Evolutionary conservation across 2,797 vertebrate species (phyloP), one percentile per base, ranked within the genome.

Genomic region (Kryptopterus vitreolus): DNA sequence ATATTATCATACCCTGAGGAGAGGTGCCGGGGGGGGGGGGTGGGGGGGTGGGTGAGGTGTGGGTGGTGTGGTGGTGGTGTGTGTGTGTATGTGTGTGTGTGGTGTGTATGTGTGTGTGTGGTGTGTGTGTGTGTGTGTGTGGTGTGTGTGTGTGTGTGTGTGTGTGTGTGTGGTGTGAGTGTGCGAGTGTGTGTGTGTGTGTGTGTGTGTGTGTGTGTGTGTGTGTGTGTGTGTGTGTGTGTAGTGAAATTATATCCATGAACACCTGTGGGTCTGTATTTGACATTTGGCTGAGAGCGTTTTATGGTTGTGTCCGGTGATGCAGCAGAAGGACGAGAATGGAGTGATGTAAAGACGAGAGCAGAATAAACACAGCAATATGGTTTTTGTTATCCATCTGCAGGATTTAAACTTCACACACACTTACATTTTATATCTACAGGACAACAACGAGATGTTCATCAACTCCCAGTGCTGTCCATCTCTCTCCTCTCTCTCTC

Each of bases 161-260:
- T 62, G 15, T 10, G 29, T 31, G 5, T 22, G 31, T 63, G 61
- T 22, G 31, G 3, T 7, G 38, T 43, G 81, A 81, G 35, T 38
- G 35, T 38, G 35, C 8, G 35, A n/a, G 35, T 38, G 35, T 38
- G 35, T 38, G 35, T 38, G 35, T 38, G 35, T 38, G 38, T 38
- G 38, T n/a, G n/a, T n/a, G n/a, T 38, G 52, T 2, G 52, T 22
- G 15, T 22, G 20, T 6, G 4, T 52, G 50, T 52, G 50, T 20
- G 50, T 52, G 13, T 20, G 50, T 16, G 58, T 33, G 29, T 62
- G 15, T 10, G 29, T 31, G 5, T 22, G 31, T 63, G 61, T 22
- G 31, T 10, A 43, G 38, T 43, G 81, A 81, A 84, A 84, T 84
- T 46, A 81, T 81, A 84, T 81, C 76, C 33, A 74, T 72, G 24